phyloP scores from a whole-genome alignment of 53 echinoderm and acorn worm genomes.

The Paelopatides confundens region DNA sequence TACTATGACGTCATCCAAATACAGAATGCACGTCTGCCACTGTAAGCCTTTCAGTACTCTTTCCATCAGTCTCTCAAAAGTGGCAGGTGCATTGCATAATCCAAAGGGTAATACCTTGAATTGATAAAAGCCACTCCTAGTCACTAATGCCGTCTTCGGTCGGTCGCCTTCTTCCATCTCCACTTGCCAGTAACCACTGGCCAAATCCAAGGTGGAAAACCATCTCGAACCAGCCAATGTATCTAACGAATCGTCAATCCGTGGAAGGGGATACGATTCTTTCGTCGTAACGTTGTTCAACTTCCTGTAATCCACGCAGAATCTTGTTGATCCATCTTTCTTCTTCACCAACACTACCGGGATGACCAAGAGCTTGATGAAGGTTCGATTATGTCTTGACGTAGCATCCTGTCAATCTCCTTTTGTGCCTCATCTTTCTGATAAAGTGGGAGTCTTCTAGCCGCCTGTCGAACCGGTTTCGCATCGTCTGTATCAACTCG shows the following conservation, averaged over 20 bases:
- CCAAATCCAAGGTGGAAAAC: conserved; percentile 61
- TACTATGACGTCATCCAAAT: not conserved
- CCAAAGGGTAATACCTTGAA: conserved; percentile 48
- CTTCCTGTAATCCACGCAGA: conserved; percentile 54
- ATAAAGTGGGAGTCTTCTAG: conserved; percentile 55
- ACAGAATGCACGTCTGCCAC: not conserved
- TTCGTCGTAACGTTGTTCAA: conserved; percentile 53
- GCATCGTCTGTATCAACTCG: conserved; percentile 56
- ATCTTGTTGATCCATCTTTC: conserved; percentile 41
- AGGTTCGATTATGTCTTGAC: conserved; percentile 47
- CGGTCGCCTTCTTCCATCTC: conserved; percentile 57
- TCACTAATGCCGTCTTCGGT: conserved; percentile 67
- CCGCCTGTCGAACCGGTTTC: conserved; percentile 44
- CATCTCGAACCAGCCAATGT: conserved; percentile 30
- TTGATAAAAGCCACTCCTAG: conserved; percentile 48
- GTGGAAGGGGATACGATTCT: conserved; percentile 52
- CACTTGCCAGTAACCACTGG: conserved; percentile 75
- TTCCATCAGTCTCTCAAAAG: conserved; percentile 65
- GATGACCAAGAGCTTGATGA: conserved; percentile 59
- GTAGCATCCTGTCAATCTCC: conserved; percentile 26
- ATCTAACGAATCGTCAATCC: conserved; percentile 49
- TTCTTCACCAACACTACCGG: conserved; percentile 56
- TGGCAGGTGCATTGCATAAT: conserved; percentile 64
- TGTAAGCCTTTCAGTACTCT: not conserved
- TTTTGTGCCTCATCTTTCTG: conserved; percentile 31